Conservation (phyloP, 2,888 invertebrate species). For the Hyposoter didymator region DNA sequence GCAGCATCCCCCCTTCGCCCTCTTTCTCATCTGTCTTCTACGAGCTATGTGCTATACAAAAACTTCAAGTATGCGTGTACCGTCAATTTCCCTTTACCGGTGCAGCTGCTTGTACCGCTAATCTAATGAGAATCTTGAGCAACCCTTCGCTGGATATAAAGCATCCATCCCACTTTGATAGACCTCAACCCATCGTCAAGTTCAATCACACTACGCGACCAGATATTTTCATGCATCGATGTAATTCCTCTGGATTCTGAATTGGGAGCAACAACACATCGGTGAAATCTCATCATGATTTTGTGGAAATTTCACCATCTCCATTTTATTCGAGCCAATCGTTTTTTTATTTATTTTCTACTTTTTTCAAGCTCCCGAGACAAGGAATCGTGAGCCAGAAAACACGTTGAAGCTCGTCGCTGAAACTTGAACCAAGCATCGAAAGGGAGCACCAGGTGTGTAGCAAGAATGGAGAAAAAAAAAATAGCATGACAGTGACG, state of each 20-base stretch:
- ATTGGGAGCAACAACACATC: not conserved
- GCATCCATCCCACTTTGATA: slow-evolving; percentile 56
- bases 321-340: not conserved
- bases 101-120: not conserved
- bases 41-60: slow-evolving; percentile 6
- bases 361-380: not conserved
- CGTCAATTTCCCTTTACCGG: slow-evolving; percentile 4
- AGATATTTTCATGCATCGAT: not conserved
- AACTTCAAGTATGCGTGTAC: slow-evolving; percentile 1
- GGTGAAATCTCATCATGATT: not conserved
- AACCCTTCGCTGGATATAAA: slow-evolving; percentile 49
- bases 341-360: no score
- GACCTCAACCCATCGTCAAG: not conserved
- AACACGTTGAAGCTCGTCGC: slow-evolving; percentile 28
- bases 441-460: slow-evolving; percentile 18
- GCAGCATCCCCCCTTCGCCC: not conserved
- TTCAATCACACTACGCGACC: slow-evolving; percentile 27
- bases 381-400: not conserved
- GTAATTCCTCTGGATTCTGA: no score
- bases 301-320: not conserved
- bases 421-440: slow-evolving; percentile 44
- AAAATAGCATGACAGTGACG: slow-evolving; percentile 14
- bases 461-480: not conserved
- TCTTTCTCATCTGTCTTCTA: slow-evolving; percentile 8
- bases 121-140: slow-evolving; percentile 61